phyloP scores from a whole-genome alignment of 2,113 vertebrate genomes.

The Phalacrocorax pelagicus region DNA sequence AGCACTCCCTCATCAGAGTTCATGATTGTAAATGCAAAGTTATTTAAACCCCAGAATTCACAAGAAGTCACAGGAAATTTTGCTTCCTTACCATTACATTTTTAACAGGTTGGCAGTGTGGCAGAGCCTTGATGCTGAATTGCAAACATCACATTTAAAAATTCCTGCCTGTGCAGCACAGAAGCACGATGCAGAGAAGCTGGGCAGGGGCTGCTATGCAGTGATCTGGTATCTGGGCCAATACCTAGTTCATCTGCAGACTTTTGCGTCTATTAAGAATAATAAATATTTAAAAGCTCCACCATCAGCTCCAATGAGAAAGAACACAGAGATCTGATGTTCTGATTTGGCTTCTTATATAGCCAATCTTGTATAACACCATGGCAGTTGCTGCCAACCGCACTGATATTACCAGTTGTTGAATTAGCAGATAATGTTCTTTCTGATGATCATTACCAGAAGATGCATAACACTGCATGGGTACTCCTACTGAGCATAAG shows the following conservation, averaged over 20 bases:
- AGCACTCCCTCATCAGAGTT: not conserved
- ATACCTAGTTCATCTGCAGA: not conserved
- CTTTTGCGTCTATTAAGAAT: not conserved
- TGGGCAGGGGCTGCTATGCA: not conserved
- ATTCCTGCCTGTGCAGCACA: not conserved
- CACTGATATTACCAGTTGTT: not conserved
- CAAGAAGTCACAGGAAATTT: not conserved
- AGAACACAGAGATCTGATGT: not conserved
- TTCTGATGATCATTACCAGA: not conserved
- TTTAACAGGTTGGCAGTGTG: not conserved
- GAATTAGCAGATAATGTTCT: not conserved
- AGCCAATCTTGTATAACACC: not conserved
- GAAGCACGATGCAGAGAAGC: not conserved
- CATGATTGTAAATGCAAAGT: not conserved
- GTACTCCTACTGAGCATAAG: not conserved
- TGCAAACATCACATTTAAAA: not conserved
- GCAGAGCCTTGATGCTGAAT: not conserved
- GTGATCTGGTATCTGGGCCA: constrained; percentile 6
- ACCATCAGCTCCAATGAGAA: not conserved
- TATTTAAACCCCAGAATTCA: not conserved
- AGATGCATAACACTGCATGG: not conserved
- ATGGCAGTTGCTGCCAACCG: not conserved
- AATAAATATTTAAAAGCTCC: constrained; percentile 55
- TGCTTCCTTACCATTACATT: not conserved
- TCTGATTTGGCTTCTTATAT: not conserved